Base-by-base conservation (phyloP, 2,113 vertebrate species). In the Solea solea region DNA sequence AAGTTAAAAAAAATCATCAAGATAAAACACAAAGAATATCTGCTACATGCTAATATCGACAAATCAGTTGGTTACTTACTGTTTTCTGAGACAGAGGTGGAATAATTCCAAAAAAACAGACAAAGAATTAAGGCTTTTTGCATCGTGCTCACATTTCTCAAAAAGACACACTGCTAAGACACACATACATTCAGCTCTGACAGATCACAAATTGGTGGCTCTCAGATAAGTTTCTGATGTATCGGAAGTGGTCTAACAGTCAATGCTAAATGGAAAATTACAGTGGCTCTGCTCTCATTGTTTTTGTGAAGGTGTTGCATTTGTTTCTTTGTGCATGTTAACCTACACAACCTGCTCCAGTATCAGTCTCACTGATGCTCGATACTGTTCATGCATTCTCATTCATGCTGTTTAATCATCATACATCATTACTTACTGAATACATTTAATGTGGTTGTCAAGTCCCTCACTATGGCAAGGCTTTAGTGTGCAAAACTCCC, bases 191-290 rank as follows among this genome's bases (percentile, higher is more conserved):
- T 3, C 34, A 34, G 3, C 3, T 34, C 3, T 4, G 5, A 34
- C 3, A 34, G 34, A 34, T 34, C 34, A 34, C 3, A 34, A 34
- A 34, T 34, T 6, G 34, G 34, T 34, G 34, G 34, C 34, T 34
- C 34, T 34, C 7, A 21, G 21, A 21, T 21, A 21, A 21, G 21
- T 21, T 21, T 21, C 2, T 63, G 56, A 67, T 14, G 60, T 14
- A 68, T 50, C 2, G 73, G 76, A 87, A 83, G 82, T 81, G 82
- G 74, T 49, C 64, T 39, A 52, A 49, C 51, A 74, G 64, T 7
- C 4, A 62, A 7, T 48, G 59, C 41, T 65, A 21, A 21, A 16
- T 56, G 56, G 68, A 76, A 80, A 50, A 48, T 34, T 27, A 64
- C 15, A 0, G 4, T 12, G 15, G 10, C 45, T 53, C 2, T 54